These are phyloP conservation scores for Armadillidium nasatum DNA, from an alignment of 1,140 invertebrate species.

Conservation along the genomic window DNA sequence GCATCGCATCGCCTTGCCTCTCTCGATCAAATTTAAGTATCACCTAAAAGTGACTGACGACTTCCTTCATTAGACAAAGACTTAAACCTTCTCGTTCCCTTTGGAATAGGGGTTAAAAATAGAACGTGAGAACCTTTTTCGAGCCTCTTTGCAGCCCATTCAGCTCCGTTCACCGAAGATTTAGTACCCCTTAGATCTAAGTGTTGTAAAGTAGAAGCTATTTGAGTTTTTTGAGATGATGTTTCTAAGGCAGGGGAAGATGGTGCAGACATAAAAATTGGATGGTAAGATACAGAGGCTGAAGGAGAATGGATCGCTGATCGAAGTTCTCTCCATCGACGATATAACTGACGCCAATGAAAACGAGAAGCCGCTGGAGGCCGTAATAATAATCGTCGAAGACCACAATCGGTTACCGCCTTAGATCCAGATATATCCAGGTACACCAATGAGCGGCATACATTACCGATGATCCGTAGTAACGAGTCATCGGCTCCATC, in stretches of 20 bases:
- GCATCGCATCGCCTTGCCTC: no score
- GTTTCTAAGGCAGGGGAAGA: slow-evolving; percentile 9
- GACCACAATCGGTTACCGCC: slow-evolving; percentile 21
- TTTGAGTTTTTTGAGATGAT: slow-evolving; percentile 3
- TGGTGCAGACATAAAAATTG: not conserved
- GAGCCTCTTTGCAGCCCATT: slow-evolving; percentile 20
- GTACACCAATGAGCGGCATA: slow-evolving; percentile 13
- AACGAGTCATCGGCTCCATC: slow-evolving; percentile 24
- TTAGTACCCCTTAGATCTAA: slow-evolving; percentile 29
- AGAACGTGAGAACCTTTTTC: not conserved
- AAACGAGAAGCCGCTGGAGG: slow-evolving; percentile 18
- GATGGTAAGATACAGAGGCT: slow-evolving; percentile 7
- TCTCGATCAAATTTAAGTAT: not conserved
- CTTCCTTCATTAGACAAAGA: not conserved
- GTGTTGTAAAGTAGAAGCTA: slow-evolving; percentile 19
- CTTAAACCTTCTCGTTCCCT: not conserved
- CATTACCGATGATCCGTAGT: slow-evolving; percentile 24
- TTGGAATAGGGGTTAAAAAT: not conserved
- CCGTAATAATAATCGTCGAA: slow-evolving; percentile 12
- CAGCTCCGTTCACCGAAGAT: slow-evolving; percentile 9
- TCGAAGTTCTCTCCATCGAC: slow-evolving; percentile 27
- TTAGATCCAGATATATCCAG: slow-evolving; percentile 18
- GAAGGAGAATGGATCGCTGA: slow-evolving; percentile 3
- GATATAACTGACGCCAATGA: slow-evolving; percentile 25
- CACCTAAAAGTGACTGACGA: not conserved